phyloP scores from a whole-genome alignment of 1,140 invertebrate species.

The Bombus confusus region DNA sequence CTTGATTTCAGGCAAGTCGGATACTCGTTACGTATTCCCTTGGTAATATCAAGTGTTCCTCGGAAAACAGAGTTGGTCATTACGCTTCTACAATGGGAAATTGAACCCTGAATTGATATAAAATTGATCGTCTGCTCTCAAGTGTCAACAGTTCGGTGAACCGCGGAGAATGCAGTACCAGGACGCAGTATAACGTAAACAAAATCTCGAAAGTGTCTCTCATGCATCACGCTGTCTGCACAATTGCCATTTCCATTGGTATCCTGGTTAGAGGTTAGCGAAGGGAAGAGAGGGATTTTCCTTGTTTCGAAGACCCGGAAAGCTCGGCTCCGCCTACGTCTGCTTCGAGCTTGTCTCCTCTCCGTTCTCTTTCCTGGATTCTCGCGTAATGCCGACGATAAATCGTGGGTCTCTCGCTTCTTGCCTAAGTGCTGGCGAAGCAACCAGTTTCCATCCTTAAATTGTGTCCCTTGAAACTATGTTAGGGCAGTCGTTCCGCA shows the following conservation, averaged over 20 bases:
- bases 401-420: slow-evolving; percentile 22
- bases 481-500: not conserved
- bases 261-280: slow-evolving; percentile 38
- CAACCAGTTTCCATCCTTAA: slow-evolving; percentile 21
- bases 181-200: not conserved
- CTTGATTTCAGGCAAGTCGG: not conserved
- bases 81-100: no score
- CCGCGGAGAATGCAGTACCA: no score
- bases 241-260: slow-evolving; percentile 37
- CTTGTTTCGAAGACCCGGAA: not conserved
- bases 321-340: slow-evolving; percentile 2
- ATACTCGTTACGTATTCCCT: not conserved
- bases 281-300: slow-evolving; percentile 47
- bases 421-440: slow-evolving; percentile 9
- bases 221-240: slow-evolving; percentile 1
- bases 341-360: not conserved
- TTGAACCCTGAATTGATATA: no score
- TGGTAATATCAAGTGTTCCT: not conserved
- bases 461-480: not conserved
- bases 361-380: not conserved
- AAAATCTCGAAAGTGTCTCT: not conserved
- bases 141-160: not conserved
- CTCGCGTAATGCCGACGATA: slow-evolving; percentile 22
- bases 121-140: not conserved
- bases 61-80: no score